Base-by-base conservation (phyloP, 2,113 vertebrate genomes). In the Sinocyclocheilus grahami region DNA sequence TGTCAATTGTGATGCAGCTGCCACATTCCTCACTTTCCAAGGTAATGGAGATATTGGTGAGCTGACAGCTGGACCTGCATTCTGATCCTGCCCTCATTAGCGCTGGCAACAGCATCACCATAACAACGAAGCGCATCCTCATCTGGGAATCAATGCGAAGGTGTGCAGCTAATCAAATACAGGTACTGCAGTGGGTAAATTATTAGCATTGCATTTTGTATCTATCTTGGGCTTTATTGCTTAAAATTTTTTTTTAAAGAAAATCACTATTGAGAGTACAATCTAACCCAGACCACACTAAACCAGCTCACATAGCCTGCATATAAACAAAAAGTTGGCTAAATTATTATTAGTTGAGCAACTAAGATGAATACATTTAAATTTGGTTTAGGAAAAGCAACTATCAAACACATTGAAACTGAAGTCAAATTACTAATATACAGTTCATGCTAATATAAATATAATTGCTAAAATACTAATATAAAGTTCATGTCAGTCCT, bases 21-120 rank as follows among this genome's bases (percentile, higher is more conserved):
- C 91, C 90, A 33, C 98, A 98, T 88, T 96, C 96, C n/a, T 96
- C 95, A 18, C 92, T 96, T 90, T 97, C 96, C 91, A 99, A 91
- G 0, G 91, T 60, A 84, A 99, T 95, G 86, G 94, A 96, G 78
- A 96, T 89, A 78, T 95, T 96, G 76, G 94, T 95, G n/a, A 95
- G 93, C 51, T 89, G 91, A 48, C 98, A 99, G 86, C 88, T 69
- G 12, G 87, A 83, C 85, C 83, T 84, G 91, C 92, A 94, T 62
- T 72, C 78, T 92, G 93, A 83, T 90, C 92, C 86, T 13, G 87
- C 88, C 94, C 87, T 37, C 89, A 91, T 94, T 79, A 93, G 72
- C 27, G 72, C 37, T 0, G 85, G 84, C 71, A 89, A 78, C 86
- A 89, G 39, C 82, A 89, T 76, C 78, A 81, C 71, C 85, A 88